Conservation (phyloP, 1,140 invertebrate genomes). For the Drosophila leontia region DNA sequence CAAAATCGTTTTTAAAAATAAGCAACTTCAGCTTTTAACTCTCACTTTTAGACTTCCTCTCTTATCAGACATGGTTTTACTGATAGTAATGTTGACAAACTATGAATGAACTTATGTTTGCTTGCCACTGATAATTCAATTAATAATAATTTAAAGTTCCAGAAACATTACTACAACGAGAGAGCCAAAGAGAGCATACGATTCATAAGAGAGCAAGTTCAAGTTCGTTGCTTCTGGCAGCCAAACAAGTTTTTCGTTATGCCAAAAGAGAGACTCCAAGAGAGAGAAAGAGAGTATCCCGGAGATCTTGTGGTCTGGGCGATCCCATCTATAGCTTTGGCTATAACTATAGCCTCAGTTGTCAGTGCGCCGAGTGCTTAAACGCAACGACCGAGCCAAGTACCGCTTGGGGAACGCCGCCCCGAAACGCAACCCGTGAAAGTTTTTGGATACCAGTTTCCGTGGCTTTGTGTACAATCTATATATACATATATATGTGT, state of each 20-base stretch:
- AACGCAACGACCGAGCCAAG: slow-evolving; percentile 48
- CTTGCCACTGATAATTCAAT: slow-evolving; percentile 25
- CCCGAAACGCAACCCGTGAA: slow-evolving; percentile 57
- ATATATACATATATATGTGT: slow-evolving; percentile 35
- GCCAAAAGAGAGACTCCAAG: background rate
- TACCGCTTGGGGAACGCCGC: slow-evolving; percentile 23
- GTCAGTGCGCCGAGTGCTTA: slow-evolving; percentile 42
- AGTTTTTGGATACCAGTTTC: slow-evolving; percentile 71
- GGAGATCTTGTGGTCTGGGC: slow-evolving; percentile 14
- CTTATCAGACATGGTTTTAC: background rate
- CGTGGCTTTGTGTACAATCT: slow-evolving; percentile 50
- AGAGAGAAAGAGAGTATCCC: background rate
- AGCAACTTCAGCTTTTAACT: background rate
- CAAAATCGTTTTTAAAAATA: background rate
- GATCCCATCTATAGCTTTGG: slow-evolving; percentile 19
- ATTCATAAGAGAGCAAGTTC: slow-evolving; percentile 36
- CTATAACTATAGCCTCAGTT: slow-evolving; percentile 40
- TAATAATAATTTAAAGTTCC: slow-evolving; percentile 17
- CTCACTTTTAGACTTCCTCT: background rate
- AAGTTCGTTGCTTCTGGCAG: slow-evolving; percentile 58
- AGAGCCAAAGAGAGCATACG: background rate
- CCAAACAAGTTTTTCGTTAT: slow-evolving; percentile 75
- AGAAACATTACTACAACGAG: slow-evolving; percentile 17
- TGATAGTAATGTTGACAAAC: slow-evolving; percentile 2
- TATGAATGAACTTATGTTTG: background rate